These are phyloP conservation scores for Halocaridina rubra DNA, from an alignment of 2,888 invertebrate genomes.

Conservation along the genomic window DNA sequence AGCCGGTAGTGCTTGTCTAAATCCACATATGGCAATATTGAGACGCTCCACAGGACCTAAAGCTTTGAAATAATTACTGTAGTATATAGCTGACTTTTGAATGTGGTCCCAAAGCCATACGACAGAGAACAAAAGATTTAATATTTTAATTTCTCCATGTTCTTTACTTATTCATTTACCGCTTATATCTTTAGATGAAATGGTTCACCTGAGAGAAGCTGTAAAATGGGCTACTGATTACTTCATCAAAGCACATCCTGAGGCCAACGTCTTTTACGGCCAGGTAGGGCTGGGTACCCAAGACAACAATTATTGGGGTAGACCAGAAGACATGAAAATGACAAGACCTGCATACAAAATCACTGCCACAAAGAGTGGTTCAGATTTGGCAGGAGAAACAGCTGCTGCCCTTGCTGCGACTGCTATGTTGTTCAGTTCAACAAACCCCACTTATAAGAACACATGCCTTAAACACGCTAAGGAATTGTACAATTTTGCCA, in stretches of 20 bases:
- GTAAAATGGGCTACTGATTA: not conserved
- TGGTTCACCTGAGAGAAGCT: not conserved
- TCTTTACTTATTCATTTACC: no score
- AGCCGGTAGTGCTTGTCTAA: no score
- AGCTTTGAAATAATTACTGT: no score
- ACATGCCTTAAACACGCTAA: constrained; percentile 62
- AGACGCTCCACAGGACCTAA: no score
- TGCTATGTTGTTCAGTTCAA: constrained; percentile 65
- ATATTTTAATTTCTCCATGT: no score
- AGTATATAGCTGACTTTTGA: no score
- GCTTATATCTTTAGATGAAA: not conserved
- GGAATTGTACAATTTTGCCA: constrained; percentile 64
- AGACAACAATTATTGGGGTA: constrained; percentile 15
- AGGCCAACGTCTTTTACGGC: not conserved
- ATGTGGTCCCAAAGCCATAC: no score
- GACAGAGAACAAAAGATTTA: no score
- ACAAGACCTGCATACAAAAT: not conserved
- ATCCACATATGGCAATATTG: no score
- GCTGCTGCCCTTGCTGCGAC: constrained; percentile 68
- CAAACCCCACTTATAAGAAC: constrained; percentile 64
- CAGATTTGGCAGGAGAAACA: constrained; percentile 68
- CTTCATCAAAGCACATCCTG: not conserved
- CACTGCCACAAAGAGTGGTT: constrained; percentile 37
- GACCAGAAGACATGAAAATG: constrained; percentile 26
- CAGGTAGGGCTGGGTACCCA: not conserved